Conservation (phyloP, 1,140 invertebrate genomes). For the Cotesia glomerata region DNA sequence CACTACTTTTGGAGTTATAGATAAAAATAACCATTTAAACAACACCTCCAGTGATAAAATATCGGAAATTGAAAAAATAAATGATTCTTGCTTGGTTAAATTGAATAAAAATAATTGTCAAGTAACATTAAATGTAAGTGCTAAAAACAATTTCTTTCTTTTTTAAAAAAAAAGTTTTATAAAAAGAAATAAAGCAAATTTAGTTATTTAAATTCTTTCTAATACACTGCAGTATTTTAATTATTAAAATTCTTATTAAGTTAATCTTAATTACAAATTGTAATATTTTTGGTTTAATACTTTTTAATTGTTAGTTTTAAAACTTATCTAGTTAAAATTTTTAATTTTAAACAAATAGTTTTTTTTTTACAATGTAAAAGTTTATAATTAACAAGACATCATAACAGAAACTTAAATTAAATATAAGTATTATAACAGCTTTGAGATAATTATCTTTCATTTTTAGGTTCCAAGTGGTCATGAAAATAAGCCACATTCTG, state of each 20-base stretch:
- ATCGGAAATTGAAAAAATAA: slow-evolving; percentile 47
- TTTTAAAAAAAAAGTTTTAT: not conserved
- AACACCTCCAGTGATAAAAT: slow-evolving; percentile 42
- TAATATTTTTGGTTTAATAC: too few species aligned
- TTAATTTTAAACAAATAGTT: too few species aligned
- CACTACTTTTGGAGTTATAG: slow-evolving; percentile 66
- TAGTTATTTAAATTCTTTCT: too few species aligned
- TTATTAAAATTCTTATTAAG: too few species aligned
- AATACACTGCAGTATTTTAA: too few species aligned
- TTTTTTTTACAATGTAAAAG: not conserved
- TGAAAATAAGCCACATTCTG: slow-evolving; percentile 11
- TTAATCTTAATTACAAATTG: too few species aligned
- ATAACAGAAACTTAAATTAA: not conserved
- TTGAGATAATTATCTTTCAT: slow-evolving; percentile 13
- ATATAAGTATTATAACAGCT: slow-evolving; percentile 2
- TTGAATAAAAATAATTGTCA: slow-evolving; percentile 49
- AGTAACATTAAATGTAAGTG: slow-evolving; percentile 56
- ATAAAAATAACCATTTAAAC: slow-evolving; percentile 19
- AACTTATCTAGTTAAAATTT: not conserved
- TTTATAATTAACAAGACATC: too few species aligned
- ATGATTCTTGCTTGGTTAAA: slow-evolving; percentile 46
- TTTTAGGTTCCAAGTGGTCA: slow-evolving; percentile 54
- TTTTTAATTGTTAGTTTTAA: too few species aligned
- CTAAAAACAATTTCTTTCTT: not conserved
- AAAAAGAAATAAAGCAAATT: not conserved